Evolutionary conservation across 92 coral and sea anemone genomes (phyloP), one percentile per base, ranked within the genome.

Genomic region (Chrysogorgia sp.): DNA sequence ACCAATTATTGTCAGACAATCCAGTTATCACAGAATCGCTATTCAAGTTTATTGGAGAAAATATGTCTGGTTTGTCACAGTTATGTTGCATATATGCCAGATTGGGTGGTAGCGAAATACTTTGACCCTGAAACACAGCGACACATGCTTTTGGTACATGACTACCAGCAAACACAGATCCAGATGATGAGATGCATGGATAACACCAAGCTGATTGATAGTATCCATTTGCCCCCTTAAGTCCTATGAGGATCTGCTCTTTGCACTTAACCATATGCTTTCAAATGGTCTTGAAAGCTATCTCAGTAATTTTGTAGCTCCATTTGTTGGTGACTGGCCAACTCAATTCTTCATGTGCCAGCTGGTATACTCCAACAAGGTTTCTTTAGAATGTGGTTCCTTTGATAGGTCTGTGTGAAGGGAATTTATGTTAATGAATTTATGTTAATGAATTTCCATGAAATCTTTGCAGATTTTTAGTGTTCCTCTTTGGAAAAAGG

Each of bases 241-340:
- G 34, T 47, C 77, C 22, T 70, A n/a, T 45, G 61, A 70, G 0
- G 40, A 48, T 34, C 29, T 48, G 20, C 21, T 70, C 3, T 21
- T 40, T 45, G 60, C 77, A 45, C 2, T 70, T 20, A 31, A 48
- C 9, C 26, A 70, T 17, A 28, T 45, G n/a, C 60, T 70, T 45
- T 26, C 77, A 45, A 31, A 32, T 45, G 77, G 77, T 24, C 24
- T 70, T 3, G 77, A 70, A 26, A 48, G 22, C 23, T 70, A 70
- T 50, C 76, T 69, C 17, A 43, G 60, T 10, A 32, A 69, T 24
- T 69, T 69, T 69, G 21, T 69, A n/a, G 58, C 59, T 3, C 59
- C 76, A n/a, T 69, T 69, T n/a, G 53, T 69, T 17, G 76, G 76
- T 43, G 59, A 69, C 40, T 69, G 76, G 76, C 81, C 68, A 75